Percentiles rank a stretch among this genome's conserved stretches.
phyloP scores from a whole-genome alignment of 2,113 vertebrate species.

The Dicentrarchus labrax region DNA sequence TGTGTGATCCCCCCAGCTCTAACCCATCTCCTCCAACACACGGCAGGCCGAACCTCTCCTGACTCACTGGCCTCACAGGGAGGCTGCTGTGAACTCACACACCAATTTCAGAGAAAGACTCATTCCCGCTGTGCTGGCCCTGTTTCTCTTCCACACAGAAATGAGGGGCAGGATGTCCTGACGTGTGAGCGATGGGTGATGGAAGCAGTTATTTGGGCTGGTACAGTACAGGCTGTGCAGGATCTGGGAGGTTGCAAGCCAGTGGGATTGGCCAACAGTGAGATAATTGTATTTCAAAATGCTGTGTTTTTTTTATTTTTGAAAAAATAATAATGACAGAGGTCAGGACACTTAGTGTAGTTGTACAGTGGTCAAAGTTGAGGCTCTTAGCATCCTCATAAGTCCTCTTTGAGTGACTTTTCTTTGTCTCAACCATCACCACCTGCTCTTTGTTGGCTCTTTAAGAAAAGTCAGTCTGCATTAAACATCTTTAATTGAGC shows the following conservation, averaged over 20 bases:
- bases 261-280: not conserved
- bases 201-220: constrained; percentile 68
- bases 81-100: constrained; percentile 67
- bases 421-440: constrained; percentile 17
- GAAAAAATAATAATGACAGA: constrained; percentile 22
- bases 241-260: constrained; percentile 36
- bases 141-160: constrained; percentile 63
- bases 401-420: constrained; percentile 6
- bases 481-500: constrained; percentile 76
- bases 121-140: constrained; percentile 61
- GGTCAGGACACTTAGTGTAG: constrained; percentile 6
- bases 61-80: constrained; percentile 68
- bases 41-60: constrained; percentile 60
- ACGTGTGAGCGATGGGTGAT: constrained; percentile 70
- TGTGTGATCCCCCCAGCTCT: constrained; percentile 71
- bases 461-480: constrained; percentile 60
- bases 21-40: constrained; percentile 67
- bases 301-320: not conserved
- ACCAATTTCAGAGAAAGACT: constrained; percentile 75
- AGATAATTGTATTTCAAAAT: constrained; percentile 26
- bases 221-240: constrained; percentile 51
- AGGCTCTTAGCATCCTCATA: not conserved
- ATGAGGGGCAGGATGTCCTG: constrained; percentile 70
- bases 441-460: constrained; percentile 40
- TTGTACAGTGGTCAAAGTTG: constrained; percentile 21